These are phyloP conservation scores for Pollimyrus isidori DNA, from an alignment of 2,113 vertebrate species.

Conservation along the genomic window DNA sequence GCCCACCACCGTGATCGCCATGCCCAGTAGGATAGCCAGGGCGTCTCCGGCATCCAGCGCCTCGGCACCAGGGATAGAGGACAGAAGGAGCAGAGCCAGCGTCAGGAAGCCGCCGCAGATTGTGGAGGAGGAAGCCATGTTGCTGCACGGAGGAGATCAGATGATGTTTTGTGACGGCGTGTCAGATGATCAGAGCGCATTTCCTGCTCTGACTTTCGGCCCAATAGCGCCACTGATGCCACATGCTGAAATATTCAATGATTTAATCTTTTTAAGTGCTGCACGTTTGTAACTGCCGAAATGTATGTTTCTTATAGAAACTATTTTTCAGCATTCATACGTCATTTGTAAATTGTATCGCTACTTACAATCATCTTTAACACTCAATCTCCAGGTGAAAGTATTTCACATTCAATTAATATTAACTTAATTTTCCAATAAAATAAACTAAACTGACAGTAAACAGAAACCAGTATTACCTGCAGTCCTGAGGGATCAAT, in stretches of 20 bases:
- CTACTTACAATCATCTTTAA: background rate
- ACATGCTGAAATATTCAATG: background rate
- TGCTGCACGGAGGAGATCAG: slow-evolving; percentile 30
- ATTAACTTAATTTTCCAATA: background rate
- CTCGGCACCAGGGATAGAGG: slow-evolving; percentile 60
- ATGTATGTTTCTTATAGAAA: background rate
- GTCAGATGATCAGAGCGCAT: slow-evolving; percentile 31
- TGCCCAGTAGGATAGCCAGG: slow-evolving; percentile 70
- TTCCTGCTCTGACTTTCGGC: slow-evolving; percentile 28
- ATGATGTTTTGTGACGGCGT: slow-evolving; percentile 9
- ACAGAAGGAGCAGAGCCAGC: slow-evolving; percentile 50
- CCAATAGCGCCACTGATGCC: slow-evolving; percentile 27
- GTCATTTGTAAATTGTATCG: background rate
- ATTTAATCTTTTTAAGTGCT: background rate
- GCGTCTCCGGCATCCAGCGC: slow-evolving; percentile 81
- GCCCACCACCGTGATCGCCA: slow-evolving; percentile 64
- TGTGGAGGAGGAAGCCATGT: slow-evolving; percentile 59
- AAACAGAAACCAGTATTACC: background rate
- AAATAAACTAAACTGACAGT: background rate
- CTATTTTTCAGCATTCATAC: background rate
- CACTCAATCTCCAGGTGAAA: background rate
- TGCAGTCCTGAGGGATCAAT: background rate
- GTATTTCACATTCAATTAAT: background rate
- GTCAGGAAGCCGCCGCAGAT: slow-evolving; percentile 31
- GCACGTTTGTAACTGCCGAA: background rate